phyloP scores from a whole-genome alignment of 2,113 vertebrate species.

The Rhabdornis inornatus region DNA sequence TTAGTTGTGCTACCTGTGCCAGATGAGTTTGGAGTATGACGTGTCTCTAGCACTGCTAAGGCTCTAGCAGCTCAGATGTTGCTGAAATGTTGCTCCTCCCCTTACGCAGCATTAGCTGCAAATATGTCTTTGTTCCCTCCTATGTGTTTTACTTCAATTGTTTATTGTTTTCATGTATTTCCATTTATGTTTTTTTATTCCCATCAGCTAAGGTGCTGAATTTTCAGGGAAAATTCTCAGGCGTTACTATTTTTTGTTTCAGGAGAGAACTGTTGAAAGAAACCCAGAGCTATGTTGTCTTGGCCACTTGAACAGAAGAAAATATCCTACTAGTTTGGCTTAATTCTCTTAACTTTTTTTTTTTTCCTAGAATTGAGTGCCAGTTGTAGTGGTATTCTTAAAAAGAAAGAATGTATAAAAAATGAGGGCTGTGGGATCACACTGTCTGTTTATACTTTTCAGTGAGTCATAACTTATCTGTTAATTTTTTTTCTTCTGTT shows the following conservation, averaged over 20 bases:
- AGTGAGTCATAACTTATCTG: not conserved
- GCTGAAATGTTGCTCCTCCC: not conserved
- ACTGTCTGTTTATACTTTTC: not conserved
- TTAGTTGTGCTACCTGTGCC: not conserved
- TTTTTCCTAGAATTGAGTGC: not conserved
- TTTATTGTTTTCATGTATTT: not conserved
- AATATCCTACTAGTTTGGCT: not conserved
- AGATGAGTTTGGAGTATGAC: not conserved
- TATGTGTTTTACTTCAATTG: not conserved
- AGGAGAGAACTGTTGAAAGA: not conserved
- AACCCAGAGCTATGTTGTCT: rapidly evolving
- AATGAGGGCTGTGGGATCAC: not conserved
- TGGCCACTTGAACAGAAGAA: not conserved
- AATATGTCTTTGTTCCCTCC: not conserved
- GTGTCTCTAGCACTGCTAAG: not conserved
- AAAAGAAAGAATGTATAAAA: not conserved
- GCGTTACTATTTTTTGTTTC: not conserved
- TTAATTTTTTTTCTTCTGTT: not conserved
- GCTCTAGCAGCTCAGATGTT: not conserved
- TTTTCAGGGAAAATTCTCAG: not conserved
- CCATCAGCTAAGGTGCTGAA: not conserved
- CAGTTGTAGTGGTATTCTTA: not conserved
- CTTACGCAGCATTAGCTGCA: not conserved
- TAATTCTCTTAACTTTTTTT: not conserved
- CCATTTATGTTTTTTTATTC: not conserved